These are phyloP conservation scores for Anodontia alba DNA, from an alignment of 2,888 invertebrate species.

Conservation along the genomic window DNA sequence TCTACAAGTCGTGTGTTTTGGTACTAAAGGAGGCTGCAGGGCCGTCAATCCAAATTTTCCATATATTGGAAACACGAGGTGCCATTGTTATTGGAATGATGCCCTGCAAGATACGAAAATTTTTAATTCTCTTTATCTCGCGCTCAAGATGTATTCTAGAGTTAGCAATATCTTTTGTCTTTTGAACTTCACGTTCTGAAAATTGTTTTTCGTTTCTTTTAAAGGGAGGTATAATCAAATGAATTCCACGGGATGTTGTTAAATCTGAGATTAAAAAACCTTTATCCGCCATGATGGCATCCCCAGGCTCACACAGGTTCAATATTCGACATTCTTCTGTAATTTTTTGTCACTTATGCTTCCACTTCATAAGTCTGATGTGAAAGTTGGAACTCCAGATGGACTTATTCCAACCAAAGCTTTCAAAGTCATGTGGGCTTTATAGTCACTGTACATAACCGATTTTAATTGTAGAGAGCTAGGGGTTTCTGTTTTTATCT, in stretches of 20 bases:
- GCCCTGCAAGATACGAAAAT: constrained; percentile 31
- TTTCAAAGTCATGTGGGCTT: constrained; percentile 53
- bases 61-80: constrained; percentile 10
- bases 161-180: constrained; percentile 24
- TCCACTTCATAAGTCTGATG: constrained; percentile 52
- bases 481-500: constrained; percentile 52
- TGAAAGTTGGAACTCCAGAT: constrained; percentile 50
- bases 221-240: constrained; percentile 49
- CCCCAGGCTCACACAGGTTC: constrained; percentile 52
- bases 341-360: constrained; percentile 53
- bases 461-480: constrained; percentile 32
- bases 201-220: constrained; percentile 3
- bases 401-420: constrained; percentile 52
- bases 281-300: constrained; percentile 63
- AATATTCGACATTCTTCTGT: constrained; percentile 37
- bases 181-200: constrained; percentile 1
- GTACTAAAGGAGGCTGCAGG: neutral
- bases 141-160: constrained; percentile 35
- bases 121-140: constrained; percentile 24
- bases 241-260: constrained; percentile 28
- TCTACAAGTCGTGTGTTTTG: neutral
- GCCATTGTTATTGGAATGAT: constrained; percentile 11
- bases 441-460: constrained; percentile 48
- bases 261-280: constrained; percentile 51
- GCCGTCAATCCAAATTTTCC: constrained; percentile 1